Conservation (phyloP, 2,797 vertebrate species). For the Muraenolepis orangiensis region DNA sequence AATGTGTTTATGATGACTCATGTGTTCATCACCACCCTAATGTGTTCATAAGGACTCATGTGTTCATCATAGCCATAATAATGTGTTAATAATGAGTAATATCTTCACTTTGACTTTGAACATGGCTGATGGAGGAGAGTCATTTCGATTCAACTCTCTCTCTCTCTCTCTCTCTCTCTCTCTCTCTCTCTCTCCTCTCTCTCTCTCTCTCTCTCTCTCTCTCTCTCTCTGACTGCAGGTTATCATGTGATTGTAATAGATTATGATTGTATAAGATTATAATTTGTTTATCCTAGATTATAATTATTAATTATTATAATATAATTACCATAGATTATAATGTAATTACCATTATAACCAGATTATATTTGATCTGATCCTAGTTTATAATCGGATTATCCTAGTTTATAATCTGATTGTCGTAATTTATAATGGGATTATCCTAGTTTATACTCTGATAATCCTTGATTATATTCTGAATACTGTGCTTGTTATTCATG, state of each 20-base stretch:
- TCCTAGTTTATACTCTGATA: background rate
- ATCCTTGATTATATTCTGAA: background rate
- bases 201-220: background rate
- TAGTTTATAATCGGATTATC: background rate
- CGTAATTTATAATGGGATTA: background rate
- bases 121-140: background rate
- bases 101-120: background rate
- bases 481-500: background rate
- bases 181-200: background rate
- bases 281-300: background rate
- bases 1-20: background rate
- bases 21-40: background rate
- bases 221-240: background rate
- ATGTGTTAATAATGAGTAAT: background rate
- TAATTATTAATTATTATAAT: background rate
- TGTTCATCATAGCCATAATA: background rate
- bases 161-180: background rate
- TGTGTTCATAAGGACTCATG: background rate
- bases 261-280: background rate
- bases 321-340: background rate
- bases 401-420: background rate
- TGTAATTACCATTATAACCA: too few species aligned
- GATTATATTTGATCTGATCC: background rate
- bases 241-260: background rate
- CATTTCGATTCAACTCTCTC: background rate